A percentile compares a stretch with the other conserved stretches of the same genome.
Conservation (phyloP, 2,888 invertebrate genomes). For the Scaptomyza polygonia region DNA sequence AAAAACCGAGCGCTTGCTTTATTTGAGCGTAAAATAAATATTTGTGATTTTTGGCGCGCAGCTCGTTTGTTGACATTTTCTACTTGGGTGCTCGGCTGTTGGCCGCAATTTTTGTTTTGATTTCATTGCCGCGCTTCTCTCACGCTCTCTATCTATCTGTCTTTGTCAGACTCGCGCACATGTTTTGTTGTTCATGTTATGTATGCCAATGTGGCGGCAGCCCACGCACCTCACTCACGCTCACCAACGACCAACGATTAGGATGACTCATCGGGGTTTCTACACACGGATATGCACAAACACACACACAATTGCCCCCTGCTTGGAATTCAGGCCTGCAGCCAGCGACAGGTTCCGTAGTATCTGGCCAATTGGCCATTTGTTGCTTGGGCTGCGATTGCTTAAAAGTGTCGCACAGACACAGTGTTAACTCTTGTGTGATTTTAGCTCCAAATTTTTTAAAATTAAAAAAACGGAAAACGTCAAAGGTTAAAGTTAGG, state of each 20-base stretch:
- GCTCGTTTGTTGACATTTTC: constrained; percentile 73
- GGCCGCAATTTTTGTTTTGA: constrained; percentile 69
- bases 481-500: too few relatives aligned
- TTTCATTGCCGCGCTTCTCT: constrained; percentile 35
- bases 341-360: constrained; percentile 41
- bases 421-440: constrained; percentile 12
- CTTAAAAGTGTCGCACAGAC: constrained; percentile 31
- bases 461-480: too few relatives aligned
- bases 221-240: constrained; percentile 50
- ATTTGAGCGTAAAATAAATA: constrained; percentile 32
- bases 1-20: constrained; percentile 14
- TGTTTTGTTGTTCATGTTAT: constrained; percentile 53
- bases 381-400: constrained; percentile 19
- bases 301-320: constrained; percentile 42
- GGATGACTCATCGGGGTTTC: constrained; percentile 83
- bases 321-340: constrained; percentile 40
- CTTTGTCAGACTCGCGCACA: constrained; percentile 43
- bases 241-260: constrained; percentile 13
- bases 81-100: constrained; percentile 40
- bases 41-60: constrained; percentile 78
- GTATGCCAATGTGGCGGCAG: constrained; percentile 61
- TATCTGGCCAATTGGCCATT: constrained; percentile 50
- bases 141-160: constrained; percentile 4
- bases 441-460: too few relatives aligned
- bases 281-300: constrained; percentile 60